A percentile compares a stretch with the other conserved stretches of the same genome.
Evolutionary conservation across 1,140 invertebrate genomes (phyloP).

Genomic region (Seison nebaliae): DNA sequence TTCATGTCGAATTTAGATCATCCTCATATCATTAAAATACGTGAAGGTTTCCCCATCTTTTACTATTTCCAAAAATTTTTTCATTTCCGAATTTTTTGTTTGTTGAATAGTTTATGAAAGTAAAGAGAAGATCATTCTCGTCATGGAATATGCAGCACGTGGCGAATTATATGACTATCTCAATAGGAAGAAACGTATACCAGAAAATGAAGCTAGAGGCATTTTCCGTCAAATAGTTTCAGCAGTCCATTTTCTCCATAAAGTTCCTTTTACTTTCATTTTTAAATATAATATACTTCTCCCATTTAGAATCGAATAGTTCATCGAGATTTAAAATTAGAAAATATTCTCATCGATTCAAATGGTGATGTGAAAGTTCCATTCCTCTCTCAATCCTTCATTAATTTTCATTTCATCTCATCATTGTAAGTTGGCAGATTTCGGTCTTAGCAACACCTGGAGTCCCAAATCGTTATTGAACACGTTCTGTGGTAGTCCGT

Average conservation of each 20-base stretch:
- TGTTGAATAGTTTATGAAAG: slow-evolving; percentile 71
- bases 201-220: slow-evolving; percentile 65
- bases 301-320: slow-evolving; percentile 37
- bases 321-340: slow-evolving; percentile 86
- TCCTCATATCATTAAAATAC: slow-evolving; percentile 92
- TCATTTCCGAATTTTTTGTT: slow-evolving; percentile 1
- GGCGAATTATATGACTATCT: slow-evolving; percentile 95
- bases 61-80: neutral
- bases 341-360: slow-evolving; percentile 86
- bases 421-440: slow-evolving; percentile 60
- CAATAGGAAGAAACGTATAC: slow-evolving; percentile 59
- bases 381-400: neutral
- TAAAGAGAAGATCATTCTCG: slow-evolving; percentile 86
- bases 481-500: slow-evolving; percentile 85
- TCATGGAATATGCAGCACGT: slow-evolving; percentile 94
- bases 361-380: slow-evolving; percentile 73
- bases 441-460: slow-evolving; percentile 89
- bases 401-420: neutral
- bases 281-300: slow-evolving; percentile 7
- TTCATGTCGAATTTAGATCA: slow-evolving; percentile 93
- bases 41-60: slow-evolving; percentile 48
- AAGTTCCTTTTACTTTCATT: slow-evolving; percentile 30
- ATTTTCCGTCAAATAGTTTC: slow-evolving; percentile 90
- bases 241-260: slow-evolving; percentile 91
- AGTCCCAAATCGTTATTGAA: slow-evolving; percentile 44